Conservation (phyloP, 2,888 invertebrate species). For the Rhingia rostrata region DNA sequence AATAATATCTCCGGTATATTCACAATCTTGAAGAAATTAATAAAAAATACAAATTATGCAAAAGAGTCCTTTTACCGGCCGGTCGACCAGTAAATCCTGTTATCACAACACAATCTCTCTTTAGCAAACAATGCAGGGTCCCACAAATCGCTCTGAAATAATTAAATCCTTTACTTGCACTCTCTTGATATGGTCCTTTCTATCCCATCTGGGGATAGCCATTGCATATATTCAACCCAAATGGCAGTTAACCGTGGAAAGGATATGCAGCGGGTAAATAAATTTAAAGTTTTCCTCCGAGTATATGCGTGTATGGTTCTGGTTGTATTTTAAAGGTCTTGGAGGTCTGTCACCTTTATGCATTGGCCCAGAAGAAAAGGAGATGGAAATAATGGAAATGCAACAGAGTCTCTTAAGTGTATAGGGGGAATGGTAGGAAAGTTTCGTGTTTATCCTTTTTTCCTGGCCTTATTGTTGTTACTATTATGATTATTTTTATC, state of each 20-base stretch:
- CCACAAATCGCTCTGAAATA: conserved; percentile 46
- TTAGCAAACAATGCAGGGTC: conserved; percentile 44
- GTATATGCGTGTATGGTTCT: conserved; percentile 42
- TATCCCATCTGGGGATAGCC: conserved; percentile 55
- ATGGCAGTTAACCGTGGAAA: conserved; percentile 65
- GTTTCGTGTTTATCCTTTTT: conserved; percentile 55
- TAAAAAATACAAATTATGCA: conserved; percentile 68
- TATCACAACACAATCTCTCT: conserved; percentile 69
- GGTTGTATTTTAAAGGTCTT: conserved; percentile 56
- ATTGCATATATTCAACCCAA: conserved; percentile 43
- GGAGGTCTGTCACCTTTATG: conserved; percentile 66
- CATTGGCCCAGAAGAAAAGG: conserved; percentile 30
- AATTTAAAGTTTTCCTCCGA: conserved; percentile 12
- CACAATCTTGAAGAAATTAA: conserved; percentile 39
- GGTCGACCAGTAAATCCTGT: conserved; percentile 72
- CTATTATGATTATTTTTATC: conserved; percentile 64
- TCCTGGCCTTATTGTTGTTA: conserved; percentile 48
- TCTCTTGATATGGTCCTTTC: conserved; percentile 33
- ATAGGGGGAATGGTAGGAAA: conserved; percentile 35
- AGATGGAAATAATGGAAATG: conserved; percentile 23
- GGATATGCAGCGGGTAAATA: conserved; percentile 36
- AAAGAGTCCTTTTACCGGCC: conserved; percentile 60
- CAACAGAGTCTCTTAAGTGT: conserved; percentile 9
- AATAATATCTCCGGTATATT: conserved; percentile 36
- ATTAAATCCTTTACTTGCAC: conserved; percentile 70